A percentile compares a stretch with the other conserved stretches of the same genome.
phyloP scores from a whole-genome alignment of 2,888 invertebrate species.

The Digitonthophagus gazella region DNA sequence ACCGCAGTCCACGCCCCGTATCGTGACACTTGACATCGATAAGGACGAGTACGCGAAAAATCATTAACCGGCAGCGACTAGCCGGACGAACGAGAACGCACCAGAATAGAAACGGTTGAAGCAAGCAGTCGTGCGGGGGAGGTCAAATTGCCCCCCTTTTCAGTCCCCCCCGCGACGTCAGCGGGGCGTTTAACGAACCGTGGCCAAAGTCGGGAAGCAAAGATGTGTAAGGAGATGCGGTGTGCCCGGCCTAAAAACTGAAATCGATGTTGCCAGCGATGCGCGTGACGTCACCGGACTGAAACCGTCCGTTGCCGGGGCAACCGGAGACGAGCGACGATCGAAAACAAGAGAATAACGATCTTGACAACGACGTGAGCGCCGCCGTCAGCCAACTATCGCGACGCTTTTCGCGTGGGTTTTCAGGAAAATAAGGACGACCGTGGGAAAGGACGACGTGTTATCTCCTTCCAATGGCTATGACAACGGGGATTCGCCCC shows the following conservation, averaged over 20 bases:
- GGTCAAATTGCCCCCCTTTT: no score
- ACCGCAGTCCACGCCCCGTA: constrained; percentile 50
- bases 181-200: not conserved
- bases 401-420: not conserved
- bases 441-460: not conserved
- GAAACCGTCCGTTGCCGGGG: constrained; percentile 43
- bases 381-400: constrained; percentile 1
- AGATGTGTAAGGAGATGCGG: not conserved
- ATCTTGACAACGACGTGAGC: constrained; percentile 7
- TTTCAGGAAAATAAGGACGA: not conserved
- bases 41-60: constrained; percentile 28
- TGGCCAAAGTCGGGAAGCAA: not conserved
- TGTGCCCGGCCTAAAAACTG: constrained; percentile 38
- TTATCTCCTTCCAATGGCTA: not conserved
- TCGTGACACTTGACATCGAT: constrained; percentile 42
- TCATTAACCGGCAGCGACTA: constrained; percentile 20
- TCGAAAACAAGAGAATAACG: constrained; percentile 15
- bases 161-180: no score
- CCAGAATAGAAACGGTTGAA: not conserved
- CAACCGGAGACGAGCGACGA: constrained; percentile 41
- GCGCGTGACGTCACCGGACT: constrained; percentile 44
- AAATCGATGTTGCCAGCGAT: constrained; percentile 44
- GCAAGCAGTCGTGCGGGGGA: not conserved
- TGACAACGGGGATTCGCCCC: not conserved
- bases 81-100: not conserved